A percentile compares a stretch with the other conserved stretches of the same genome.
These are phyloP conservation scores for Pedicia rivosa DNA, from an alignment of 2,888 invertebrate species.

Conservation along the genomic window DNA sequence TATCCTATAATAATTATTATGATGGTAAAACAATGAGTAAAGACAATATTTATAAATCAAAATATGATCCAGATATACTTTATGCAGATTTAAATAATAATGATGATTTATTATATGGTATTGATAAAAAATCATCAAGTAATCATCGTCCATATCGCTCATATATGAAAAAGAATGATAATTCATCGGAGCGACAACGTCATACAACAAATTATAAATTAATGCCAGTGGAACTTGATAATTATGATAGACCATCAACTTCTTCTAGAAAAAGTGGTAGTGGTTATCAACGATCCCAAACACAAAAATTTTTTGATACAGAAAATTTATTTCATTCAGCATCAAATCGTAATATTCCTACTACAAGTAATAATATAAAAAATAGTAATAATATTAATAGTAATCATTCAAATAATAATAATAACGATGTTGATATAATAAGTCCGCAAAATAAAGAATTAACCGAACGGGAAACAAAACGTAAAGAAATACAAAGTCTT, in stretches of 20 bases:
- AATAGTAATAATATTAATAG: conserved; percentile 3
- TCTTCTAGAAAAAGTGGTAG: background rate
- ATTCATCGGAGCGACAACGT: conserved; percentile 4
- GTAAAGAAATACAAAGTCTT: conserved; percentile 68
- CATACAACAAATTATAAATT: conserved; percentile 3
- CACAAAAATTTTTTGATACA: conserved; percentile 19
- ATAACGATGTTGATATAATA: conserved; percentile 24
- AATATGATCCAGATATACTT: conserved; percentile 18
- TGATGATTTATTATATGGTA: conserved; percentile 10
- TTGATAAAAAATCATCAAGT: background rate
- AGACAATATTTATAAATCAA: conserved; percentile 19
- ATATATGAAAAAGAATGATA: conserved; percentile 20
- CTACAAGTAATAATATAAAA: conserved; percentile 21
- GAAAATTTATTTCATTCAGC: conserved; percentile 26
- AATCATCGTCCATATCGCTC: conserved; percentile 14
- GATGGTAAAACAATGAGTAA: conserved; percentile 17
- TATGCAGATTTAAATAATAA: conserved; percentile 15
- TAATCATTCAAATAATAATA: conserved; percentile 5
- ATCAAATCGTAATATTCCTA: conserved; percentile 36
- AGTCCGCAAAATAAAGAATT: conserved; percentile 29
- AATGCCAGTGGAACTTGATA: background rate
- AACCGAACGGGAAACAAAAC: conserved; percentile 58
- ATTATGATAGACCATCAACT: background rate
- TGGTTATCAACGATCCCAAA: conserved; percentile 14
- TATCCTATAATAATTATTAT: conserved; percentile 16